Base-by-base conservation (phyloP, 2,888 invertebrate species). In the Chrysolina americana region DNA sequence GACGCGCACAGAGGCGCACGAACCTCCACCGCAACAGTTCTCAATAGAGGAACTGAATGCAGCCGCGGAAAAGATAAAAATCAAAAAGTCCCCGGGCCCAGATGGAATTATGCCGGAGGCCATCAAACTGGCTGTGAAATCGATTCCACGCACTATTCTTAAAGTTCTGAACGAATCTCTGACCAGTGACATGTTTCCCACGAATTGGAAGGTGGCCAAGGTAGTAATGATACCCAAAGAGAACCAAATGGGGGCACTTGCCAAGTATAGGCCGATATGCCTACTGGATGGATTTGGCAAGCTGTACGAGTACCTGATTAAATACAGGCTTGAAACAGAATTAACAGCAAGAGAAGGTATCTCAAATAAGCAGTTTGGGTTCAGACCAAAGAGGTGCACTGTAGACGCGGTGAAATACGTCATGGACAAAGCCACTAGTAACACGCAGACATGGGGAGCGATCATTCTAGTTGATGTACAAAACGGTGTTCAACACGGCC, bases 51-150 rank as follows among this genome's bases (percentile, higher is more conserved):
- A 65, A n/a, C 2, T 70, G 59, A 59, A 70, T 48, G 36, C 70
- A 70, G 70, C 62, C 64, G 68, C 66, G 41, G 48, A 63, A 50
- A 66, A 66, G 70, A 70, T 50, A 8, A 15, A 68, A 28, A 68
- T 17, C n/a, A 11, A n/a, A 3, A 71, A 59, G 44, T 15, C 50
- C 8, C 53, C 65, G 4, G 71, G 71, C 5, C 65, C 44, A 6
- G 71, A 71, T 8, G 47, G 62, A 13, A 23, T 53, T 36, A 15
- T 21, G 10, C 15, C 65, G 6, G 65, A 65, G 50, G 21, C 17
- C 13, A 11, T 41, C 13, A 69, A 44, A 21, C 10, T 5, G 2
- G 1, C 62, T 10, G 28, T 47, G 4, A 48, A 70, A 21, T 11
- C 36, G 17, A 23, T 21, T 10, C 11, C 28, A 5, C 23, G 13